Evolutionary conservation across 2,888 invertebrate species (phyloP).

Genomic region (Lobophora halterata): DNA sequence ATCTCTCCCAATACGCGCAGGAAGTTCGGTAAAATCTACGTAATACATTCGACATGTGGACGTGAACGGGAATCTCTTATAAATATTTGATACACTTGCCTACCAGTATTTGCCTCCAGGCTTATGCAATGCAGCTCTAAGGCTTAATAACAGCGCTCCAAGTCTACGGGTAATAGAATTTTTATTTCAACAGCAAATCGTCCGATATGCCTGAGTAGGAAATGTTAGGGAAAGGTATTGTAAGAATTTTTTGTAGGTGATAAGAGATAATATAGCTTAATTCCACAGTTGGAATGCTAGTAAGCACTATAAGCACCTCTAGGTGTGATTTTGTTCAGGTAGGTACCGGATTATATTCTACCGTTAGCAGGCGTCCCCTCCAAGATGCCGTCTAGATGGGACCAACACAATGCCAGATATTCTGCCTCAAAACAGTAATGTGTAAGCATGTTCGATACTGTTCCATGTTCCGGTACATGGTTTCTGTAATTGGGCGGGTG

Average conservation of each 20-base stretch:
- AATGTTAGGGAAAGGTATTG: neutral
- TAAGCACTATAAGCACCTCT: no score
- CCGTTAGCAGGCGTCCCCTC: no score
- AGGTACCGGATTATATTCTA: no score
- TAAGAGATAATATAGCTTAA: no score
- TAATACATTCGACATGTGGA: constrained; percentile 45
- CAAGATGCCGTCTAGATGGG: no score
- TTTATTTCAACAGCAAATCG: constrained; percentile 54
- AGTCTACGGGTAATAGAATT: constrained; percentile 53
- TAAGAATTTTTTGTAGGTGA: neutral
- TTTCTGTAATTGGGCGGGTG: no score
- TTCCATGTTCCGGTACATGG: no score
- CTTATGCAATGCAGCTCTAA: constrained; percentile 30
- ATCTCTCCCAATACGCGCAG: constrained; percentile 5
- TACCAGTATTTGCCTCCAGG: constrained; percentile 55
- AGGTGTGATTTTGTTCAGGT: no score
- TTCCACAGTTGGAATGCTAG: no score
- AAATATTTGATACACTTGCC: constrained; percentile 65
- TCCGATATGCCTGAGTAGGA: constrained; percentile 8
- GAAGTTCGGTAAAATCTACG: constrained; percentile 1
- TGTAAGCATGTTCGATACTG: no score
- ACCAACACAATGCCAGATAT: no score
- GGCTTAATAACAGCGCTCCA: constrained; percentile 51
- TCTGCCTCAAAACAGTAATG: no score
- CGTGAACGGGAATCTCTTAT: constrained; percentile 58